Evolutionary conservation across 1,140 invertebrate species (phyloP).

Genomic region (Aphidius gifuensis): DNA sequence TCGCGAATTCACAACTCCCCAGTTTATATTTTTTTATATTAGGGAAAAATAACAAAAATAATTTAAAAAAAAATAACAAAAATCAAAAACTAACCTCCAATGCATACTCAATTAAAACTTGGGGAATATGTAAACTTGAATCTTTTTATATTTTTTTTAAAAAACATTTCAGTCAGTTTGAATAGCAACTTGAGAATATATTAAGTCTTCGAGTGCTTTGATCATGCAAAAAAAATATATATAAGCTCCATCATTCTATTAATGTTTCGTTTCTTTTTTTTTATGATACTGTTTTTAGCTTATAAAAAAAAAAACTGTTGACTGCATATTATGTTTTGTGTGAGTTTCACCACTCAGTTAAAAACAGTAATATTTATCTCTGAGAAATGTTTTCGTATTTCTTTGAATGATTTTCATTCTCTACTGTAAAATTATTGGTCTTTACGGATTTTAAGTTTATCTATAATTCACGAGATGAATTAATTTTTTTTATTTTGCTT

Average conservation of each 20-base stretch:
- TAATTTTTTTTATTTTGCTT: no score
- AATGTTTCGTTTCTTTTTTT: no score
- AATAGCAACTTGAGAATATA: no score
- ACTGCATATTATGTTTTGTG: conserved; percentile 27
- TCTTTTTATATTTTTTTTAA: no score
- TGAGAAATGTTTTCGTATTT: conserved; percentile 50
- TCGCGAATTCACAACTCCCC: conserved; percentile 44
- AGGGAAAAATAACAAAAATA: conserved; percentile 5
- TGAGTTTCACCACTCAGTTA: conserved; percentile 35
- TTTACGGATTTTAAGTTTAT: no score
- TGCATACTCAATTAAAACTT: no score
- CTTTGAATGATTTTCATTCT: conserved; percentile 45
- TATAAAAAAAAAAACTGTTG: conserved; percentile 5
- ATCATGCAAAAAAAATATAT: no score
- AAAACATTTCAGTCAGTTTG: no score
- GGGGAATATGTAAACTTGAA: no score
- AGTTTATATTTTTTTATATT: conserved; percentile 34
- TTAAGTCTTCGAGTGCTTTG: no score
- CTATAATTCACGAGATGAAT: no score
- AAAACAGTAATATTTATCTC: conserved; percentile 45
- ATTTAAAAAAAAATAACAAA: conserved; percentile 15
- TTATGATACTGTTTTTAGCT: not conserved
- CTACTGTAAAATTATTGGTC: conserved; percentile 38
- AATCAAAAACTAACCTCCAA: not conserved
- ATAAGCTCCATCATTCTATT: no score